Percentiles rank a stretch among this genome's conserved stretches.
Conservation (phyloP, 2,888 invertebrate genomes). For the Flabesymbios commensalis region DNA sequence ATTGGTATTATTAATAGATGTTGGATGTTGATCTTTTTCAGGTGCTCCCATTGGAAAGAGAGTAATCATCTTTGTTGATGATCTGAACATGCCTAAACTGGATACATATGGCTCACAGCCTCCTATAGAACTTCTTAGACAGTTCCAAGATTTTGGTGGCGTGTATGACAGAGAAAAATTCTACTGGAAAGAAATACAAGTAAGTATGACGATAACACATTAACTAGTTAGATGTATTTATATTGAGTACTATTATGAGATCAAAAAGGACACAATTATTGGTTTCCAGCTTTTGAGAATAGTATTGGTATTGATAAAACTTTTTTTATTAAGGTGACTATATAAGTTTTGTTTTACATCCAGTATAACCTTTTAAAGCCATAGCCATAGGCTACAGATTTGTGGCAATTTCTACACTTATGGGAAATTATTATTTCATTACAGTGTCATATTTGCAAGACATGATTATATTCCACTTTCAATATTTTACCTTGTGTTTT, state of each 20-base stretch:
- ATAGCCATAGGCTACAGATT: too few relatives aligned
- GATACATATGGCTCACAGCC: slow-evolving; percentile 63
- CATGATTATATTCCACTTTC: background rate
- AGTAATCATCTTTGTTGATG: slow-evolving; percentile 84
- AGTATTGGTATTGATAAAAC: too few relatives aligned
- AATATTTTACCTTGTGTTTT: background rate
- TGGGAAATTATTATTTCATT: background rate
- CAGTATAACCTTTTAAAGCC: too few relatives aligned
- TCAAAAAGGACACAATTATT: too few relatives aligned
- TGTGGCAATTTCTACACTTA: too few relatives aligned
- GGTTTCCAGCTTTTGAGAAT: too few relatives aligned
- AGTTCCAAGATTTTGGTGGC: slow-evolving; percentile 78
- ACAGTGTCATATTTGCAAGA: background rate
- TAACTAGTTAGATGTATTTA: background rate
- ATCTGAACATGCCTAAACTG: slow-evolving; percentile 83
- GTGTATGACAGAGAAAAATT: slow-evolving; percentile 85
- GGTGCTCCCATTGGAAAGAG: slow-evolving; percentile 84
- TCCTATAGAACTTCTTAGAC: slow-evolving; percentile 67
- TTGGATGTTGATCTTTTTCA: slow-evolving; percentile 7
- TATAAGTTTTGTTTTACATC: too few relatives aligned
- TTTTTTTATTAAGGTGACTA: too few relatives aligned
- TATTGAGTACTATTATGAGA: background rate
- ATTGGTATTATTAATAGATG: too few relatives aligned
- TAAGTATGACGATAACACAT: slow-evolving; percentile 18
- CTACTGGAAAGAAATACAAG: slow-evolving; percentile 83